These are phyloP conservation scores for Cliona cf. orientalis DNA, from an alignment of 37 sponge, comb jelly and placozoan species.

Conservation along the genomic window DNA sequence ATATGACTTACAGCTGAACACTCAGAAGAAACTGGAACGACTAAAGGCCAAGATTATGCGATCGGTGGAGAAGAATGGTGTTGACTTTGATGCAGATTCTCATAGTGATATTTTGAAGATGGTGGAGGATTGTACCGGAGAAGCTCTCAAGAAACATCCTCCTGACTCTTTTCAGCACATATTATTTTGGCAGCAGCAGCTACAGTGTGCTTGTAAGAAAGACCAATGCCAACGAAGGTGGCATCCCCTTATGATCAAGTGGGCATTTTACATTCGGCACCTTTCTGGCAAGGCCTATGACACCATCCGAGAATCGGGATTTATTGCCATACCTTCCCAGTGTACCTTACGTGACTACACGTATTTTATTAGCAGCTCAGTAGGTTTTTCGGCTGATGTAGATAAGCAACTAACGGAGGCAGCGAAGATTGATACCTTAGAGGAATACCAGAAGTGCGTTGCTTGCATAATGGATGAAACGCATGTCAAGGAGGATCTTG, in stretches of 20 bases:
- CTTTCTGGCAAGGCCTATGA: constrained; percentile 32
- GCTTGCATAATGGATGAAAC: constrained; percentile 38
- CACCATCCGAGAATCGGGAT: not conserved
- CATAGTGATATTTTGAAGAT: constrained; percentile 17
- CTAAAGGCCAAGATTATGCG: too few species aligned
- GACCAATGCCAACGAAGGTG: constrained; percentile 4
- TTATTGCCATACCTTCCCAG: constrained; percentile 7
- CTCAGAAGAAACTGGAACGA: too few species aligned
- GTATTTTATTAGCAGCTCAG: not conserved
- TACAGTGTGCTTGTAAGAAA: not conserved
- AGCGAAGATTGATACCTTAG: not conserved
- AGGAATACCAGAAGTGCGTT: constrained; percentile 11
- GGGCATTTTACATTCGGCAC: constrained; percentile 31
- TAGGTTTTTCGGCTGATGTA: constrained; percentile 22
- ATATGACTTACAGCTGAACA: too few species aligned
- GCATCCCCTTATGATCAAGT: constrained; percentile 37
- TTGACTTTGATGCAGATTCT: not conserved
- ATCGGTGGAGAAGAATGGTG: too few species aligned
- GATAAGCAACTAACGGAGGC: constrained; percentile 11
- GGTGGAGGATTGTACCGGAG: constrained; percentile 1
- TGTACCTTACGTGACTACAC: constrained; percentile 47
- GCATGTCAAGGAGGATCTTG: constrained; percentile 42
- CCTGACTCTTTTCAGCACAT: constrained; percentile 15
- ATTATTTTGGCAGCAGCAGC: constrained; percentile 30
- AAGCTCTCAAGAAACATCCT: constrained; percentile 6